phyloP scores from a whole-genome alignment of 2,113 vertebrate genomes.

The Sebastes fasciatus region DNA sequence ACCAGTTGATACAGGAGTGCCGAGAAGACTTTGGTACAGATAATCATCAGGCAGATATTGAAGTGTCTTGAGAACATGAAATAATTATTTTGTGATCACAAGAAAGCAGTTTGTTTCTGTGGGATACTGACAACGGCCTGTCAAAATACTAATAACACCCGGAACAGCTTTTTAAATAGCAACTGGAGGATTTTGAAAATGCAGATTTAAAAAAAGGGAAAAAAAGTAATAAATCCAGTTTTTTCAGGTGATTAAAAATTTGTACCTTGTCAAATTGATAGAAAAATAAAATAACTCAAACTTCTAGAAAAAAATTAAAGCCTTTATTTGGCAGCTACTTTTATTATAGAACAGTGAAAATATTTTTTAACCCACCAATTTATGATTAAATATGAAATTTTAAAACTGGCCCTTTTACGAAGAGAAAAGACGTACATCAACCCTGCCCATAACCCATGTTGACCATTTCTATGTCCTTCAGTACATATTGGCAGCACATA shows the following conservation, averaged over 20 bases:
- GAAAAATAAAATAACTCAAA: conserved; percentile 2
- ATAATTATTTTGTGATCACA: neutral
- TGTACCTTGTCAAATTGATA: conserved; percentile 17
- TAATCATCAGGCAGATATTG: neutral
- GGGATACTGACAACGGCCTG: neutral
- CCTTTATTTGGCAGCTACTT: conserved; percentile 73
- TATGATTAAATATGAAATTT: conserved; percentile 70
- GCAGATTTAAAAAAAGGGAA: neutral
- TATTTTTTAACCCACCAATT: conserved; percentile 51
- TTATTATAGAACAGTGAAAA: conserved; percentile 69
- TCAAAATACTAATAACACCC: conserved; percentile 14
- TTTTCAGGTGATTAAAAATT: conserved; percentile 1
- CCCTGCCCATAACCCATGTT: conserved; percentile 33
- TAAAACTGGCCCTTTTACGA: conserved; percentile 72
- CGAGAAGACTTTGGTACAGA: conserved; percentile 51
- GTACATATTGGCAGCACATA: conserved; percentile 74
- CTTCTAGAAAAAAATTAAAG: conserved; percentile 43
- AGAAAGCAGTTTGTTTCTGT: neutral
- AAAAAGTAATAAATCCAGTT: neutral
- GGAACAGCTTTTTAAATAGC: neutral
- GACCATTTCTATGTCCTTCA: conserved; percentile 79
- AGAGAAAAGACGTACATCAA: conserved; percentile 57
- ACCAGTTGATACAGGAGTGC: conserved; percentile 29
- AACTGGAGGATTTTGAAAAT: neutral
- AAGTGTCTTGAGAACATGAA: conserved; percentile 5